Percentiles rank a stretch among this genome's conserved stretches.
These are phyloP conservation scores for Rhabdomys dilectus DNA, from an alignment of 2,113 vertebrate genomes.

Conservation along the genomic window DNA sequence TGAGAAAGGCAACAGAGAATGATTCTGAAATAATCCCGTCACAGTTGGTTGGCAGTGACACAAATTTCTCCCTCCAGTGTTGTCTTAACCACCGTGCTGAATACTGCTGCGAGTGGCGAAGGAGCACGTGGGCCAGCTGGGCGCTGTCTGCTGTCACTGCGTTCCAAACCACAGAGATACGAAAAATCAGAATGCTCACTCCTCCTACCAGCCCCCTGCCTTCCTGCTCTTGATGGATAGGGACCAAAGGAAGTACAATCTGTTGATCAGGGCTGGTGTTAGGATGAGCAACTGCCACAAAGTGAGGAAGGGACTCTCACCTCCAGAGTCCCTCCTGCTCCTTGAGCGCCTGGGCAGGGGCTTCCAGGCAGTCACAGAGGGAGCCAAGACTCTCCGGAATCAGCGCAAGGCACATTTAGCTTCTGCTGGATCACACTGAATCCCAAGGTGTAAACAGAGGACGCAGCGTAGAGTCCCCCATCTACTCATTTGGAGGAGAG, in stretches of 20 bases:
- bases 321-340: background rate
- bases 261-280: background rate
- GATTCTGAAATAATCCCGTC: slow-evolving; percentile 69
- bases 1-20: slow-evolving; percentile 59
- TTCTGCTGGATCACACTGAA: background rate
- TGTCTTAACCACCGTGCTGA: slow-evolving; percentile 50
- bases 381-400: background rate
- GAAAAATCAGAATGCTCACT: slow-evolving; percentile 45
- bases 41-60: slow-evolving; percentile 47
- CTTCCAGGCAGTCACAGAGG: background rate
- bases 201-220: background rate
- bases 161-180: slow-evolving; percentile 51
- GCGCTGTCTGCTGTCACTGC: slow-evolving; percentile 25
- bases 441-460: background rate
- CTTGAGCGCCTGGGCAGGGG: background rate
- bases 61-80: background rate
- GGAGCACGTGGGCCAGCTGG: slow-evolving; percentile 24
- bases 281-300: background rate
- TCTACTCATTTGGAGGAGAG: background rate
- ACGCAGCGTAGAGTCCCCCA: too few relatives aligned
- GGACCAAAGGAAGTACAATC: background rate
- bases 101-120: background rate
- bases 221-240: background rate
- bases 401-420: background rate
- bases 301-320: background rate